phyloP scores from a whole-genome alignment of 2,797 vertebrate species.

The Hippoglossus hippoglossus region DNA sequence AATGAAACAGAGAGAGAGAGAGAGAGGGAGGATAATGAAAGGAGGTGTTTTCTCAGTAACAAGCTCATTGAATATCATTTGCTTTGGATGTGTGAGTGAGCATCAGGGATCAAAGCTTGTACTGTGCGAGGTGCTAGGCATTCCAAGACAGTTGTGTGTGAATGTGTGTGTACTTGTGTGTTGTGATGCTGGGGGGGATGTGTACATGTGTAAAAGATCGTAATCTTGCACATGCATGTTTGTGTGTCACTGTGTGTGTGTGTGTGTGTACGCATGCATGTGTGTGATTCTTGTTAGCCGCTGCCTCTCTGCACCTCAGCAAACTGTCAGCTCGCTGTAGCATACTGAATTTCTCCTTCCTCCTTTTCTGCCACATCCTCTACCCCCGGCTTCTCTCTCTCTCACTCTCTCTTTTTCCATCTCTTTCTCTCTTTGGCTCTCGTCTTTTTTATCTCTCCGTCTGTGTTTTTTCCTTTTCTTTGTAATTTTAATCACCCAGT shows the following conservation, averaged over 20 bases:
- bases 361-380: constrained; percentile 58
- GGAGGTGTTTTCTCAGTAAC: constrained; percentile 55
- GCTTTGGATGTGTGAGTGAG: constrained; percentile 47
- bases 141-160: constrained; percentile 26
- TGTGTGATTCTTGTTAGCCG: constrained; percentile 70
- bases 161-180: not conserved
- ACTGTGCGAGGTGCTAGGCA: constrained; percentile 26
- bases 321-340: constrained; percentile 74
- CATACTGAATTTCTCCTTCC: constrained; percentile 64
- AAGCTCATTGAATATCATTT: constrained; percentile 56
- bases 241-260: constrained; percentile 1
- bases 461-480: constrained; percentile 62
- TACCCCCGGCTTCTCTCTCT: constrained; percentile 31
- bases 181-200: not conserved
- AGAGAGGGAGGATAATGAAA: constrained; percentile 13
- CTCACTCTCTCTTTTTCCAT: constrained; percentile 1
- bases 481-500: constrained; percentile 70
- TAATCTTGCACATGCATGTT: constrained; percentile 59
- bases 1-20: constrained; percentile 20
- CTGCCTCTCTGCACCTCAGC: constrained; percentile 67
- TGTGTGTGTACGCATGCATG: constrained; percentile 53
- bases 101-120: constrained; percentile 56
- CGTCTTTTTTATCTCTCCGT: constrained; percentile 42
- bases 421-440: constrained; percentile 1
- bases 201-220: constrained; percentile 32